phyloP scores from a whole-genome alignment of 2,797 vertebrate species.

The Chloroceryle amazona region DNA sequence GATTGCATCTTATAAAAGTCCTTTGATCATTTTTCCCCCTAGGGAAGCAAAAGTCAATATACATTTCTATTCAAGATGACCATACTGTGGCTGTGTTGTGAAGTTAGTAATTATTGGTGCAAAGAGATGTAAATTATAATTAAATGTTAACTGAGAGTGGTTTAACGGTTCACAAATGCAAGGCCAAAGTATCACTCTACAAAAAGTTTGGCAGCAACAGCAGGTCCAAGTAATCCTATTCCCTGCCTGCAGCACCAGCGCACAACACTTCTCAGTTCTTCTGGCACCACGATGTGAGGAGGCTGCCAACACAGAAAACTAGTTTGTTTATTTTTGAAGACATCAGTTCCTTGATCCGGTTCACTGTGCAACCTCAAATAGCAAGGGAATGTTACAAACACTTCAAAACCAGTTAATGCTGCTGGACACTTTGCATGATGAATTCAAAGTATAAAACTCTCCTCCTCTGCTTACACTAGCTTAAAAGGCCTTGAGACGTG shows the following conservation, averaged over 20 bases:
- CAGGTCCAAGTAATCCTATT: conserved; percentile 27
- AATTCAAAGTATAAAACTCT: conserved; percentile 6
- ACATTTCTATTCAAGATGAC: neutral
- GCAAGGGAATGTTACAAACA: neutral
- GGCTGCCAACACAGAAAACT: conserved; percentile 44
- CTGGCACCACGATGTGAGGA: neutral
- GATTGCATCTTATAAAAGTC: neutral
- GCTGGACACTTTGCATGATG: neutral
- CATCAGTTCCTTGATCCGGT: conserved; percentile 32
- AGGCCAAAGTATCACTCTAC: neutral
- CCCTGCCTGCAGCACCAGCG: neutral
- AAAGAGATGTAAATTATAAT: conserved; percentile 13
- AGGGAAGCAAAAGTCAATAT: neutral
- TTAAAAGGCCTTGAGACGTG: neutral
- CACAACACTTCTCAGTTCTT: neutral
- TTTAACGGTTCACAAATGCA: conserved; percentile 26
- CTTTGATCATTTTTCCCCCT: neutral
- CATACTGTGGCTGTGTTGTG: neutral
- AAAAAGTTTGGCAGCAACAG: conserved; percentile 19
- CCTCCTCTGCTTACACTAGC: neutral
- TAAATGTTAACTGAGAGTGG: conserved; percentile 22
- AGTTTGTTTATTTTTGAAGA: conserved; percentile 39
- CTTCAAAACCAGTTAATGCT: neutral
- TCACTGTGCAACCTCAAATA: conserved; percentile 26
- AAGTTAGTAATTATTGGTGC: neutral